Percentiles rank a stretch among this genome's conserved stretches.
These are phyloP conservation scores for Dendroctonus valens DNA, from an alignment of 1,140 invertebrate genomes.

Conservation along the genomic window DNA sequence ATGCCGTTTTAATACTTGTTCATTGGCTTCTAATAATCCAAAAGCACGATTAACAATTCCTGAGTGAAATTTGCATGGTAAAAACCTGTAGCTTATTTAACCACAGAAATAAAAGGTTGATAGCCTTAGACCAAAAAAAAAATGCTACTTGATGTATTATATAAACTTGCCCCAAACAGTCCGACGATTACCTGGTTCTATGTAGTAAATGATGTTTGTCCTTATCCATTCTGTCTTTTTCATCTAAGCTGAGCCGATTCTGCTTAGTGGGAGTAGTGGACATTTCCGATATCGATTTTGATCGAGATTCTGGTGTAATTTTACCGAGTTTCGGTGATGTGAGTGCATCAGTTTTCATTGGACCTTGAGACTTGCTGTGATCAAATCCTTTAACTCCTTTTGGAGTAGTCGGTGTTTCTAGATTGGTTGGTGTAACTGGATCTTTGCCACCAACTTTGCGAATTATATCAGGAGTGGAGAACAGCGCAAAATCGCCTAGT, in stretches of 20 bases:
- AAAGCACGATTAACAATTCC: no score
- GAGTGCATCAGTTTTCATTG: conserved; percentile 5
- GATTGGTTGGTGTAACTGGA: conserved; percentile 47
- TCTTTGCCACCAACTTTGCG: conserved; percentile 60
- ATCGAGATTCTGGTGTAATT: conserved; percentile 45
- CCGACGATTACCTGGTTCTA: conserved; percentile 12
- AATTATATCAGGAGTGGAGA: conserved; percentile 77
- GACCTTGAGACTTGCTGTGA: conserved; percentile 3
- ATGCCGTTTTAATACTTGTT: no score
- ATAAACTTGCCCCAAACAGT: no score
- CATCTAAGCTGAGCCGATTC: conserved; percentile 36
- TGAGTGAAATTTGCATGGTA: no score
- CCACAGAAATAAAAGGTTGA: no score
- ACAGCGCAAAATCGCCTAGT: conserved; percentile 62
- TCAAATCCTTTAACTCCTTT: conserved; percentile 34
- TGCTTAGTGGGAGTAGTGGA: conserved; percentile 19
- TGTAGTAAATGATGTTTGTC: conserved; percentile 15
- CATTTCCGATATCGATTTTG: conserved; percentile 38
- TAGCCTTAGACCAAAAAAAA: no score
- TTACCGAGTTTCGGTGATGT: conserved; percentile 41
- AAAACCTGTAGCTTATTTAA: no score
- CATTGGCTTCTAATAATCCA: no score
- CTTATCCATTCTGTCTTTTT: conserved; percentile 20
- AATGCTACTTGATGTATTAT: no score
- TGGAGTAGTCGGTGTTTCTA: conserved; percentile 35